Evolutionary conservation across 92 coral and sea anemone species (phyloP).

Genomic region (Actinostola sp.): DNA sequence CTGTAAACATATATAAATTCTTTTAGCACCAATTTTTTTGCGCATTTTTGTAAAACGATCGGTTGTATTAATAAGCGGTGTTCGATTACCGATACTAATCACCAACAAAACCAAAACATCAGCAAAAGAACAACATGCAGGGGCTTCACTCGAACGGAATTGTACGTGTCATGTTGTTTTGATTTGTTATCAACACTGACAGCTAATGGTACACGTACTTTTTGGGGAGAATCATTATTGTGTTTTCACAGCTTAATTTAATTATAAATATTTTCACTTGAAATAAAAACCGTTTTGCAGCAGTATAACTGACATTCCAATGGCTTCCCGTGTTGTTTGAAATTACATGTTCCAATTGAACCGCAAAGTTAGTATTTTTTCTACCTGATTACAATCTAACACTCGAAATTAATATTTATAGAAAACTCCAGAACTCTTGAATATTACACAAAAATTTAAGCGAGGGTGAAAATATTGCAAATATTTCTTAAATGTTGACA

Average conservation of each 20-base stretch:
- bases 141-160: neutral
- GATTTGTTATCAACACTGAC: neutral
- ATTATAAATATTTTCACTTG: neutral
- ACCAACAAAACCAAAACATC: neutral
- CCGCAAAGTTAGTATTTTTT: too few species aligned
- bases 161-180: neutral
- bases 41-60: neutral
- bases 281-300: neutral
- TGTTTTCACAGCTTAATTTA: neutral
- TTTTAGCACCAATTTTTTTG: neutral
- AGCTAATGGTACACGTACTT: neutral
- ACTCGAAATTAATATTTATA: too few species aligned
- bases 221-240: neutral
- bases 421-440: too few species aligned
- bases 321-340: neutral
- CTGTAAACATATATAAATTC: neutral
- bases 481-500: too few species aligned
- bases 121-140: slow-evolving; percentile 2
- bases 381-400: too few species aligned
- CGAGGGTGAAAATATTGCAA: too few species aligned
- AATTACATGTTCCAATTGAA: slow-evolving; percentile 1
- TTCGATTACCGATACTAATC: neutral
- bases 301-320: neutral
- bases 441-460: too few species aligned
- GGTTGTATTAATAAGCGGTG: neutral